Conservation (phyloP, 2,113 vertebrate species). For the Chauna torquata region DNA sequence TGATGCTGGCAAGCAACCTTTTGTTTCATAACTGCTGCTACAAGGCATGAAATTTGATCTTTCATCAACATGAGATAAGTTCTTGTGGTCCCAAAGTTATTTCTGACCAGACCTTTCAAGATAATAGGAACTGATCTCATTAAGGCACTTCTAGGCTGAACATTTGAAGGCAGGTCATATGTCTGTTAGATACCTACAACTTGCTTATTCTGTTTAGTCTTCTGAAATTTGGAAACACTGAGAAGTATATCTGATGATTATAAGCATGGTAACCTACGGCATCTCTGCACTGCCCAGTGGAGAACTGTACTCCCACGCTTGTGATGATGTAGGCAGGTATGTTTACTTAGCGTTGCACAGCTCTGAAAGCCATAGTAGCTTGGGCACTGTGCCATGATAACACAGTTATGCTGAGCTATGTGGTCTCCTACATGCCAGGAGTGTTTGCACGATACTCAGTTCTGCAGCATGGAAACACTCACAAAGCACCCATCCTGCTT, state of each 20-base stretch:
- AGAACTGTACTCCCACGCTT: neutral
- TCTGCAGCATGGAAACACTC: neutral
- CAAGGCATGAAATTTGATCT: constrained; percentile 16
- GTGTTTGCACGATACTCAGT: neutral
- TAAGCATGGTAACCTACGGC: neutral
- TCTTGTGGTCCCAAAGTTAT: neutral
- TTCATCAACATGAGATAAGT: neutral
- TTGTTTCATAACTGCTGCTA: neutral
- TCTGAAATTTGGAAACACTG: neutral
- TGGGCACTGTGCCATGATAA: neutral
- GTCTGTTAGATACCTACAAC: neutral
- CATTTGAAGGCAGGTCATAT: neutral
- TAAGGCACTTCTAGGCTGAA: neutral
- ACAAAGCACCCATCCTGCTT: neutral
- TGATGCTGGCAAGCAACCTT: neutral
- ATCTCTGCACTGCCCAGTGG: neutral
- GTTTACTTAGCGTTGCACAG: neutral
- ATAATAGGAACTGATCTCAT: neutral
- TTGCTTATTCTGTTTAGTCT: neutral
- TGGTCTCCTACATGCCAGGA: neutral
- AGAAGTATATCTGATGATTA: neutral
- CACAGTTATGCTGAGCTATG: neutral
- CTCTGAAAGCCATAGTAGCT: neutral
- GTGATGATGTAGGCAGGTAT: neutral
- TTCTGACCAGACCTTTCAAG: neutral